Base-by-base conservation (phyloP, 2,113 vertebrate species). In the Brachirus orientalis region DNA sequence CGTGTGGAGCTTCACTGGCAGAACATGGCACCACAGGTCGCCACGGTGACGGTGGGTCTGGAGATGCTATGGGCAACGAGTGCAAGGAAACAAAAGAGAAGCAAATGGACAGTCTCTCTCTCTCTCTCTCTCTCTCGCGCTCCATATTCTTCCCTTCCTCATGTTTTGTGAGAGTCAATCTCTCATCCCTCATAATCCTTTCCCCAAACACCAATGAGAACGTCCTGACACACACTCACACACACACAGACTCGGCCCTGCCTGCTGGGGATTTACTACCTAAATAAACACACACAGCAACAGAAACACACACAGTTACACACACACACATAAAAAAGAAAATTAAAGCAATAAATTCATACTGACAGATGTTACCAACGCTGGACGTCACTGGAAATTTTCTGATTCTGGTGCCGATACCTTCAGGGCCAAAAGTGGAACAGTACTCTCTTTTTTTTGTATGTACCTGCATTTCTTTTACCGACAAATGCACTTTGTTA, bases 171-270 rank as follows among this genome's bases (percentile, higher is more conserved):
- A 74, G 73, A 78, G 70, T 78, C 41, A 70, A 52, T 80, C 82
- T 86, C 83, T 83, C 82, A 86, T 86, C 83, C 66, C 83, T 85
- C 75, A 56, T 91, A 92, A 93, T 91, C 86, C 81, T 61, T 73
- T 88, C 86, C 82, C 79, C 88, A 91, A 92, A 91, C 88, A 90
- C 75, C 17, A 56, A 82, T 83, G 79, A 84, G 85, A 80, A 81
- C 86, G 84, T 90, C 86, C 80, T 88, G 90, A 91, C 89, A 89
- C 83, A 79, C 38, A 28, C 38, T 6, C 38, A 40, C 38, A 40
- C 38, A 78, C 36, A 65, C 71, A 69, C 74, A 72, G 75, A 74
- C 74, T 80, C 64, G 17, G 79, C 51, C 56, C 28, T 68, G 80
- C 72, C 89, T 79, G 71, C 72, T 35, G 57, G 51, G 75, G 86